phyloP scores from a whole-genome alignment of 2,888 invertebrate species.

The Microplitis deprimator region DNA sequence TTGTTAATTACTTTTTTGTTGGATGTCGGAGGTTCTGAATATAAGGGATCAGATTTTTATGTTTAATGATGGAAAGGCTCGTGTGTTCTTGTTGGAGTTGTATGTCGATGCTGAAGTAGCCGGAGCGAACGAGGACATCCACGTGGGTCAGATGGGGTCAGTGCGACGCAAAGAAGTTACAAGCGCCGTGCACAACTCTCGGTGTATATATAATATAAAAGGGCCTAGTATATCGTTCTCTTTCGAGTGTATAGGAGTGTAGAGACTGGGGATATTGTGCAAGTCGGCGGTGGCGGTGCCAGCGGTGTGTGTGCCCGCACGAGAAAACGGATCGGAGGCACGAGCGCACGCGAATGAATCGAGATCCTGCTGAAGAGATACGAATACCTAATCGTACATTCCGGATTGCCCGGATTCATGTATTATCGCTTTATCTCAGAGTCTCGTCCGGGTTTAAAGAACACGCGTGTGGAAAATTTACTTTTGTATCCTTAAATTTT shows the following conservation, averaged over 20 bases:
- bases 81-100: constrained; percentile 17
- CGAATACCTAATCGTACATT: constrained; percentile 49
- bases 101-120: constrained; percentile 39
- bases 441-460: constrained; percentile 11
- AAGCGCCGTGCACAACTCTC: constrained; percentile 50
- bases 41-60: neutral
- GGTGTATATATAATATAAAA: constrained; percentile 19
- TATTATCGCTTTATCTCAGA: constrained; percentile 39
- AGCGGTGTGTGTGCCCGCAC: constrained; percentile 27
- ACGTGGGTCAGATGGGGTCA: constrained; percentile 60
- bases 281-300: constrained; percentile 3
- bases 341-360: constrained; percentile 46
- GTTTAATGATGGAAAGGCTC: constrained; percentile 10
- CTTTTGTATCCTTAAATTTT: neutral
- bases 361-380: constrained; percentile 41
- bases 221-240: constrained; percentile 6
- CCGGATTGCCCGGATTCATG: constrained; percentile 58
- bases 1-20: neutral
- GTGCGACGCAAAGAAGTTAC: constrained; percentile 53
- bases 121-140: constrained; percentile 46
- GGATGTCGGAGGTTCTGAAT: neutral
- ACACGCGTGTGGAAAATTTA: constrained; percentile 9
- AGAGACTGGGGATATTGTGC: neutral
- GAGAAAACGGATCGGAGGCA: constrained; percentile 56
- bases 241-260: neutral